A percentile compares a stretch with the other conserved stretches of the same genome.
These are phyloP conservation scores for Enteromius treurensis DNA, from an alignment of 2,797 vertebrate genomes.

Conservation along the genomic window DNA sequence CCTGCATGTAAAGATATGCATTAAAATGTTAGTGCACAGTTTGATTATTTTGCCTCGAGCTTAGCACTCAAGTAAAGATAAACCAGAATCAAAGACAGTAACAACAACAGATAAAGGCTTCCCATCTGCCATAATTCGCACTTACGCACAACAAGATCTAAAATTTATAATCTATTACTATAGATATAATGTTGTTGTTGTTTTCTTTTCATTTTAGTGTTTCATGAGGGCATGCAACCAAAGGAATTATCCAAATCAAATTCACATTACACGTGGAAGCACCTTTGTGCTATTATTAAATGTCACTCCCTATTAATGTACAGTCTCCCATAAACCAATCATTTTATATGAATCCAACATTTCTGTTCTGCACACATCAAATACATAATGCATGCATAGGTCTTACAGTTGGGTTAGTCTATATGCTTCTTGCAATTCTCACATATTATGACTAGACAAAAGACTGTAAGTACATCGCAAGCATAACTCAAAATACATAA, in stretches of 20 bases:
- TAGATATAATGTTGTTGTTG: too few species aligned
- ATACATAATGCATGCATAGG: background rate
- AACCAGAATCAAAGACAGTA: background rate
- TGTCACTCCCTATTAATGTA: background rate
- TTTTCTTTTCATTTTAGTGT: background rate
- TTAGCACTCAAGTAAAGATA: background rate
- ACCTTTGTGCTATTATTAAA: background rate
- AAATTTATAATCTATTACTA: background rate
- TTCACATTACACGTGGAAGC: too few species aligned
- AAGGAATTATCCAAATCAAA: background rate
- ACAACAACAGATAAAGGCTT: background rate
- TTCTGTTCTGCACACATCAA: background rate
- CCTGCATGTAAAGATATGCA: slow-evolving; percentile 60
- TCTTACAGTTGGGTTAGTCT: background rate
- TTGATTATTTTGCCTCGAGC: background rate
- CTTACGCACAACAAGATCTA: background rate
- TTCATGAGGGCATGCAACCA: background rate
- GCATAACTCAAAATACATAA: background rate
- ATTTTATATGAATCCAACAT: background rate
- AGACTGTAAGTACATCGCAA: background rate
- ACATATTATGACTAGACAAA: background rate
- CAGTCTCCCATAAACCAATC: background rate
- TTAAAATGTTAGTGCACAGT: background rate
- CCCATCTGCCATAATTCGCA: background rate
- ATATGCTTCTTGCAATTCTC: background rate